These are phyloP conservation scores for Ammospiza maritima DNA, from an alignment of 2,797 vertebrate species.

Conservation along the genomic window DNA sequence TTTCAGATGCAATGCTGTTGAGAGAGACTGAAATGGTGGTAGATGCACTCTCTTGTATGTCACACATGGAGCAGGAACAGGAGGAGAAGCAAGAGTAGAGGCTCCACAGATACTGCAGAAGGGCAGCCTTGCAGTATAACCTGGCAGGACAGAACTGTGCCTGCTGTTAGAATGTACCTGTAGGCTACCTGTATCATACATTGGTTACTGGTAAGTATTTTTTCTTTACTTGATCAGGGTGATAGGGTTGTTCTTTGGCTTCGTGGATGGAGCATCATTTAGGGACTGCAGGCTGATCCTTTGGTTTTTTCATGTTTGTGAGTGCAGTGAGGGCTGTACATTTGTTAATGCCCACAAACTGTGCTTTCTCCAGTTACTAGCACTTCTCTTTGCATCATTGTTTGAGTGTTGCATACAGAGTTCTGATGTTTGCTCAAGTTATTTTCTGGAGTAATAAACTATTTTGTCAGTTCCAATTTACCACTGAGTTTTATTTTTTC, in stretches of 20 bases:
- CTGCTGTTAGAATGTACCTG: constrained; percentile 65
- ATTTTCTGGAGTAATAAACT: background rate
- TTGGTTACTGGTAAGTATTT: constrained; percentile 53
- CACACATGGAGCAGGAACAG: constrained; percentile 65
- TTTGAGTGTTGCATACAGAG: background rate
- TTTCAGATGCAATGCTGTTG: constrained; percentile 73
- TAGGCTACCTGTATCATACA: constrained; percentile 51
- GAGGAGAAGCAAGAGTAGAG: constrained; percentile 59
- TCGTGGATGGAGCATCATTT: background rate
- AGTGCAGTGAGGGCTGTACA: background rate
- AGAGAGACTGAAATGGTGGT: constrained; percentile 70
- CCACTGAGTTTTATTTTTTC: background rate
- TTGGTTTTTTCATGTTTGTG: background rate
- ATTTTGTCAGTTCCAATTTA: background rate
- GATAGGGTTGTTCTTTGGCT: background rate
- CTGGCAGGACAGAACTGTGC: constrained; percentile 50
- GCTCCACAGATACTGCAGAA: constrained; percentile 50
- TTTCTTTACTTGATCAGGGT: background rate
- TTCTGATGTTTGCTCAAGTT: background rate
- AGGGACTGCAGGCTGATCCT: background rate
- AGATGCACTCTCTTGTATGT: constrained; percentile 71
- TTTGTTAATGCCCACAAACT: background rate
- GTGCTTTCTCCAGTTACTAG: background rate
- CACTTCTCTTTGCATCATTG: background rate
- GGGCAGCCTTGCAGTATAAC: constrained; percentile 57